Evolutionary conservation across 2,888 invertebrate genomes (phyloP), one percentile per base, ranked within the genome.

Genomic region (Himalopsyche tibetana): DNA sequence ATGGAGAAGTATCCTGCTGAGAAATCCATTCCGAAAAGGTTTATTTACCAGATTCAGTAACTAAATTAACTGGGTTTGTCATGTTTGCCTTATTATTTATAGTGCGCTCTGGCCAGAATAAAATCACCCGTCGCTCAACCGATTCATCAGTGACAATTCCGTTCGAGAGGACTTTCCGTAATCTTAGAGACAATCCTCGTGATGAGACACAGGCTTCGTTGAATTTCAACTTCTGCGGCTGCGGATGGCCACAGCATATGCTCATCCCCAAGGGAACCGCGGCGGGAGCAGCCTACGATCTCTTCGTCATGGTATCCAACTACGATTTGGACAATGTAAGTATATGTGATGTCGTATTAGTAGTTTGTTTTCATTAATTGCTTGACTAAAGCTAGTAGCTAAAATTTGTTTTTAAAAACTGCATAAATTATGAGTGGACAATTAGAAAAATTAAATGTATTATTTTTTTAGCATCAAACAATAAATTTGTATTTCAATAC

Each of bases 241-340:
- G 95, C 88, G 94, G 95, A 85, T 95, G 95, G 94, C 95, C 95
- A 0, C 93, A 94, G 84, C 94, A 95, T 87, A 92, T 95, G 92
- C 90, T 95, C 6, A 90, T 94, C 82, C 94, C 94, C 0, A 94
- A 93, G 89, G 95, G 95, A 56, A 93, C 89, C 11, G 90, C 91
- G 5, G 92, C 93, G 87, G 95, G 95, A 63, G 93, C 91, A 89
- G 89, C 90, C 0, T 93, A 93, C 90, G 92, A 94, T 86, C 90
- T 95, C 38, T 94, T 95, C 89, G 93, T 93, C 81, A 94, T 95
- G 94, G 91, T 95, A 82, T 94, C 94, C 19, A 92, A 95, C 89
- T 93, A 92, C 89, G 91, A 90, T 11, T 91, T 91, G 69, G 95
- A 95, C 89, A 91, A 90, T 90, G 94, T 94, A 90, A 63, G 63